Evolutionary conservation across 2,888 invertebrate species (phyloP), one percentile per base, ranked within the genome.

Genomic region (Pandemis heparana): DNA sequence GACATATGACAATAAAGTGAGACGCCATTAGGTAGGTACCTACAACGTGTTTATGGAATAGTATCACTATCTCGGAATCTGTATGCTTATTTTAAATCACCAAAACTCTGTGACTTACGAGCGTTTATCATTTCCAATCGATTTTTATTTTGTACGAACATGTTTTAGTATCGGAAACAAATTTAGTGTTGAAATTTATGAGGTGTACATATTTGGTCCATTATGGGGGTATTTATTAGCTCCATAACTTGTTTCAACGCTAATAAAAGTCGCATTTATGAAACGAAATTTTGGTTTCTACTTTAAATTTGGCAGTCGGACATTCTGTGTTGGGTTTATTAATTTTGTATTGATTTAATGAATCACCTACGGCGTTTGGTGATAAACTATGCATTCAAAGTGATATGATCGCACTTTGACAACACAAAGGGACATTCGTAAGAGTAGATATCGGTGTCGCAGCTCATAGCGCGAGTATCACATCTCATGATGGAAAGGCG

Each of bases 1-100:
- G 94, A 88, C 89, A 90, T 85, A 84, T 86, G 88, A 89, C 87
- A 85, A 89, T 94, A 89, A 92, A 89, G 80, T 83, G 80, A 81
- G 78, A 79, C 80, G 82, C 83, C 83, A 86, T 90, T 84, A 82
- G 77, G 83, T 89, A 93, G 77, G 83, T 89, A 93, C n/a, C n/a
- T n/a, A n/a, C 89, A 89, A 90, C 89, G 89, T 92, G 92, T 90
- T 92, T 90, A 92, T 91, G 85, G 87, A 77, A 85, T 81, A 85
- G 85, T 86, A 86, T 86, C 83, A 84, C 83, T 86, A 84, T 87
- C 84, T 83, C 68, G 51, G 60, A 60, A 66, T 71, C 65, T 67
- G 65, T 81, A 81, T 83, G 80, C 82, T 83, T 79, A 86, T 83
- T 89, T 88, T 83, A 74, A 69, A 64, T 16, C 66, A 67, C 69